These are phyloP conservation scores for Epirrhoe tristata DNA, from an alignment of 2,888 invertebrate species.

Conservation along the genomic window DNA sequence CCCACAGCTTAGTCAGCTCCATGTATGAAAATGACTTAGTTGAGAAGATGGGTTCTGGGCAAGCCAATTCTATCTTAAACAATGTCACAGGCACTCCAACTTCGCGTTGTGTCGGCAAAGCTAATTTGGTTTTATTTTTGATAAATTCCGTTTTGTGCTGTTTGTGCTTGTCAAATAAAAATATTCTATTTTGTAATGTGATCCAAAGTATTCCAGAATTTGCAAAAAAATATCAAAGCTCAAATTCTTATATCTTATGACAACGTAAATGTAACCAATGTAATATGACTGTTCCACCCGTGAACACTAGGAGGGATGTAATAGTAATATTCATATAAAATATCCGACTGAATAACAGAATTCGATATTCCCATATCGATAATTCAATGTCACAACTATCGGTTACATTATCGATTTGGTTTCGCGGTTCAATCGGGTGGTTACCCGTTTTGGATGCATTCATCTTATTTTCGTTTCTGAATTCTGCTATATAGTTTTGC, in stretches of 20 bases:
- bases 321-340: background rate
- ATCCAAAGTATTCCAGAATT: background rate
- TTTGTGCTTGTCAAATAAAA: no score
- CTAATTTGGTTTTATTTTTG: no score
- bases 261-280: background rate
- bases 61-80: no score
- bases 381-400: conserved; percentile 17
- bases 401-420: conserved; percentile 10
- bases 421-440: conserved; percentile 1
- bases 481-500: background rate
- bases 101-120: no score
- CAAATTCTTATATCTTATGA: background rate
- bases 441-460: background rate
- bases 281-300: no score
- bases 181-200: no score
- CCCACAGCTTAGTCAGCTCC: no score
- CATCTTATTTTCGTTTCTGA: background rate
- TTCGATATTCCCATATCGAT: conserved; percentile 19
- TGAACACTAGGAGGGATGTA: background rate
- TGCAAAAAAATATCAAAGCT: background rate
- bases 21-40: no score
- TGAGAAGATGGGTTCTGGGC: no score
- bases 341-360: conserved; percentile 9
- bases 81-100: no score
- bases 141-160: no score